Percentiles rank a stretch among this genome's conserved stretches.
Evolutionary conservation across 2,888 invertebrate species (phyloP).

Genomic region (Mythimna albipuncta): DNA sequence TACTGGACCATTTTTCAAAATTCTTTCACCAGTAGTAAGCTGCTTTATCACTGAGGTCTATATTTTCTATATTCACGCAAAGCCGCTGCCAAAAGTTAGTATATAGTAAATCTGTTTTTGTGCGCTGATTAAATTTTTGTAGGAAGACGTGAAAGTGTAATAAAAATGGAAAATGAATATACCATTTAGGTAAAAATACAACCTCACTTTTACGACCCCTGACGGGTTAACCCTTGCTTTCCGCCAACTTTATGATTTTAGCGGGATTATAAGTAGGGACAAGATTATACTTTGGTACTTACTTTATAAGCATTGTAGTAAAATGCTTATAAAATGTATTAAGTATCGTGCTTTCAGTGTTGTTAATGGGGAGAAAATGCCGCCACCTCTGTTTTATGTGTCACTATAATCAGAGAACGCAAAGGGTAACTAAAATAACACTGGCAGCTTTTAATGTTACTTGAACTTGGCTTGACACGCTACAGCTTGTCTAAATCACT

Average conservation of each 20-base stretch:
- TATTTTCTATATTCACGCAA: too few species aligned
- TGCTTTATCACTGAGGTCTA: too few species aligned
- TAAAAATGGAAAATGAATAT: constrained; percentile 56
- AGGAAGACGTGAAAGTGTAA: constrained; percentile 30
- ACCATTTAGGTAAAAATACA: constrained; percentile 49
- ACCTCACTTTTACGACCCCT: constrained; percentile 47
- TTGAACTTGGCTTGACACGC: too few species aligned
- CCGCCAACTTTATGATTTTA: constrained; percentile 46
- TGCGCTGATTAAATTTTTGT: constrained; percentile 42
- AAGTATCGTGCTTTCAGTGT: constrained; percentile 9
- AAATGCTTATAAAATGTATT: constrained; percentile 34
- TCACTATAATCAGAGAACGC: background rate
- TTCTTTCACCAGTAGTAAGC: too few species aligned
- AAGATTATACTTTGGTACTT: constrained; percentile 36
- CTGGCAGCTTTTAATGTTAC: too few species aligned
- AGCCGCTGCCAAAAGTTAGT: too few species aligned
- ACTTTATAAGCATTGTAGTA: constrained; percentile 26
- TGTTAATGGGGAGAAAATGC: constrained; percentile 3
- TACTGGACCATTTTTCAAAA: too few species aligned
- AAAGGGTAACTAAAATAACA: background rate
- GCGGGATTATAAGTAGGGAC: constrained; percentile 41
- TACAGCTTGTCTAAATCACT: too few species aligned
- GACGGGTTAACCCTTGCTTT: constrained; percentile 56
- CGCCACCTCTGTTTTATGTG: background rate
- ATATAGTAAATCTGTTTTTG: constrained; percentile 29